Evolutionary conservation across 2,888 invertebrate species (phyloP), one percentile per base, ranked within the genome.

Genomic region (Punctoribates punctum): DNA sequence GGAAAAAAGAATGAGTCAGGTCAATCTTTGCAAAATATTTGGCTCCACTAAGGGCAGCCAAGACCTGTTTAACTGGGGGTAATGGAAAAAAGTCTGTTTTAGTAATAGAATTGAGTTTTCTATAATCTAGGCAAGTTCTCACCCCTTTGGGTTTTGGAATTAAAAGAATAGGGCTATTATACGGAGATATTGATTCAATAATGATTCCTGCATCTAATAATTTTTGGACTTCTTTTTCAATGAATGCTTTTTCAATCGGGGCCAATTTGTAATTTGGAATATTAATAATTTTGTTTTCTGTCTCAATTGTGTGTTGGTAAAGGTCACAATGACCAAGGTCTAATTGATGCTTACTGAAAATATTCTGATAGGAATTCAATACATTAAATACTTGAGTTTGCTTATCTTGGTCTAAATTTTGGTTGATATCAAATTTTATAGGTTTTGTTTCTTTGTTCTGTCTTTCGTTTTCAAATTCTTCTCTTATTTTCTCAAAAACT

Each of bases 11-110:
- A 2, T 3, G 8, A 8, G 54, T 54, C 11, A 54, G n/a, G 20
- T 54, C 54, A n/a, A 54, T 54, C n/a, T 54, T 54, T 3, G 54
- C 54, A 54, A 54, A 54, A n/a, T 54, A 54, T n/a, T 54, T 54
- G 6, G 54, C 6, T n/a, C 54, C 54, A 2, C 25, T 11, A 8
- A 54, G 11, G 11, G 54, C 17, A n/a, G 51, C 17, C 20, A 51
- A 20, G 8, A 34, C 34, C 8, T 3, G 8, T 34, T 54, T 54
- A 23, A 54, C 20, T n/a, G 54, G 54, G 11, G 54, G 54, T 3
- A 54, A 8, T 1, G 54, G 54, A 20, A 54, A 54, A 54, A 54
- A 23, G 1, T 54, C 54, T 2, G 54, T 54, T 54, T 54, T 54
- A 8, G 54, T 54, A n/a, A 54, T 25, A n/a, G 9, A 6, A 25